These are phyloP conservation scores for Epizoanthus scotinus DNA, from an alignment of 92 coral and sea anemone species.

Conservation along the genomic window DNA sequence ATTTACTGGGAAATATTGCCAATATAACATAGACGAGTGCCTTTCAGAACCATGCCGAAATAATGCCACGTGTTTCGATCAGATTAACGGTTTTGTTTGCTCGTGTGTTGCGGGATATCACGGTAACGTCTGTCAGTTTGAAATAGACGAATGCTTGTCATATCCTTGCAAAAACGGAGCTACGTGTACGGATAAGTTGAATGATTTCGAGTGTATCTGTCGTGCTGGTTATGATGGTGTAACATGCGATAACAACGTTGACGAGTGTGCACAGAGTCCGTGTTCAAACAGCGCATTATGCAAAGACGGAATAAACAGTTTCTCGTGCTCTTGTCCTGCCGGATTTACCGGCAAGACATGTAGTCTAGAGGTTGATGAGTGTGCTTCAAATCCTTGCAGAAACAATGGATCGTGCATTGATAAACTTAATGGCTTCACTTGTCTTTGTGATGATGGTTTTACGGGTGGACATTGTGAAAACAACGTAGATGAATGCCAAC, in stretches of 20 bases:
- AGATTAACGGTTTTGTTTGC: neutral
- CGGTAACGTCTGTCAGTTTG: conserved; percentile 1
- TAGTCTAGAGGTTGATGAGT: conserved; percentile 25
- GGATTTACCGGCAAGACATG: conserved; percentile 32
- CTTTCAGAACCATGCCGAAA: neutral
- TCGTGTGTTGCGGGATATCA: neutral
- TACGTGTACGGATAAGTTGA: neutral
- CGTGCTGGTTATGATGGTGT: neutral
- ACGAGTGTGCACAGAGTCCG: conserved; percentile 26
- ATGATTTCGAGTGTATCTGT: neutral
- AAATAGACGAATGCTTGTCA: neutral
- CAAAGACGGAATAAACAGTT: conserved; percentile 15
- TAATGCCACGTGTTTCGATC: neutral
- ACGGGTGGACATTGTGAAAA: conserved; percentile 9
- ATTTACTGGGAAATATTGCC: neutral
- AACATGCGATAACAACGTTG: conserved; percentile 19
- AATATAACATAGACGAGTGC: neutral
- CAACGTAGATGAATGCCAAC: conserved; percentile 49
- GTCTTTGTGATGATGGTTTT: conserved; percentile 30
- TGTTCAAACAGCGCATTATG: conserved; percentile 36
- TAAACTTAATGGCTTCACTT: neutral
- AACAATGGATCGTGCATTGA: conserved; percentile 35
- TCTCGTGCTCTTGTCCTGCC: conserved; percentile 19
- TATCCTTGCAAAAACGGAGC: conserved; percentile 2
- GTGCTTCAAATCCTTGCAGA: conserved; percentile 15